Percentiles rank a stretch among this genome's conserved stretches.
phyloP scores from a whole-genome alignment of 2,113 vertebrate species.

The Erpornis zantholeuca region DNA sequence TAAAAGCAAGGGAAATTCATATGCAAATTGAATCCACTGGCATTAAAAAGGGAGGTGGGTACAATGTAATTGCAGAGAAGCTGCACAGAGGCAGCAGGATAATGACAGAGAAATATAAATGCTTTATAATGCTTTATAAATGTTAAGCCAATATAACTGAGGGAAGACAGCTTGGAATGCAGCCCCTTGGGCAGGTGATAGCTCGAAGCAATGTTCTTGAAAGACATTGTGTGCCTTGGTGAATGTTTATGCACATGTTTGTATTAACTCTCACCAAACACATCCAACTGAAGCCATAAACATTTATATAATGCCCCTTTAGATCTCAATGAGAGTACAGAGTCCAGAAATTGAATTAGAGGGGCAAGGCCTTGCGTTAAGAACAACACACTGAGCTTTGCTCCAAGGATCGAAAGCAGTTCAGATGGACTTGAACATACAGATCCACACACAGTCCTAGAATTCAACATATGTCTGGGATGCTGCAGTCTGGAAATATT shows the following conservation, averaged over 20 bases:
- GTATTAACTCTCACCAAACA: not conserved
- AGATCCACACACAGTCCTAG: not conserved
- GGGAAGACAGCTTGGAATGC: not conserved
- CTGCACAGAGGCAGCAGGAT: not conserved
- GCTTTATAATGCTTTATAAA: not conserved
- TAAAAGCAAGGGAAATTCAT: not conserved
- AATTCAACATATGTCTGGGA: not conserved
- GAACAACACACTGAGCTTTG: not conserved
- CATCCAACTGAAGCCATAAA: not conserved
- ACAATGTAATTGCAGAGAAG: not conserved
- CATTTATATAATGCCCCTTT: not conserved
- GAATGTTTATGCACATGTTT: not conserved
- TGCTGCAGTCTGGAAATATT: not conserved
- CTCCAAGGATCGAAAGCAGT: not conserved
- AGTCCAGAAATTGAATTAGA: rapidly evolving
- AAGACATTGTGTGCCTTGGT: not conserved
- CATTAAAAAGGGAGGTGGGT: not conserved
- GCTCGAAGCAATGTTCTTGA: not conserved
- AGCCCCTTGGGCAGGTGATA: not conserved
- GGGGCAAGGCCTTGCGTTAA: not conserved
- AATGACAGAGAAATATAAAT: not conserved
- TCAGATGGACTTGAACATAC: not conserved
- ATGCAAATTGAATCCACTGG: not conserved
- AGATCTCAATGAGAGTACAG: not conserved
- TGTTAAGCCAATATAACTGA: not conserved